phyloP scores from a whole-genome alignment of 2,797 vertebrate species.

The Peromyscus nudipes region DNA sequence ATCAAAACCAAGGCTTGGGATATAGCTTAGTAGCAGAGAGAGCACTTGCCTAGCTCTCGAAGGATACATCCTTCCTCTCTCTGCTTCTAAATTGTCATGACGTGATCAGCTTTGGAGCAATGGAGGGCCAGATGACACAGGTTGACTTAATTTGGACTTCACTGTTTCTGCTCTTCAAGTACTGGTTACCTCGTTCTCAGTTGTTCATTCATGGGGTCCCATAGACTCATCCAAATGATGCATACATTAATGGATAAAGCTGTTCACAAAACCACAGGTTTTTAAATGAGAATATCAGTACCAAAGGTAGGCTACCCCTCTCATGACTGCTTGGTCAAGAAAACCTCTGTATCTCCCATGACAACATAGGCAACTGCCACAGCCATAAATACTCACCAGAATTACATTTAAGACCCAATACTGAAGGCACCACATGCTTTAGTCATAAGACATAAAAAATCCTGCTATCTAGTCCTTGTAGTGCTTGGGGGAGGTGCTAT shows the following conservation, averaged over 20 bases:
- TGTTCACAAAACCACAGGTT: not conserved
- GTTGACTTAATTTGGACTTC: not conserved
- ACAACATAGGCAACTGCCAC: not conserved
- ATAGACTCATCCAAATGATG: not conserved
- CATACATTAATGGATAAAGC: not conserved
- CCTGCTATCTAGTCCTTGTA: not conserved
- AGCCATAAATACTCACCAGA: not conserved
- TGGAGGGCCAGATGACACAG: not conserved
- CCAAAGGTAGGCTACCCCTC: not conserved
- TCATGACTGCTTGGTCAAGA: not conserved
- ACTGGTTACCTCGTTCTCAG: not conserved
- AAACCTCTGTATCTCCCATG: not conserved
- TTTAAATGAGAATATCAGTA: not conserved
- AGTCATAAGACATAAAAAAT: not conserved
- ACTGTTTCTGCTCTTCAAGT: not conserved
- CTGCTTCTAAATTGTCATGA: not conserved
- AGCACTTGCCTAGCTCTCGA: not conserved
- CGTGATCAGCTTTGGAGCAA: not conserved
- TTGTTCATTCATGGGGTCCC: not conserved
- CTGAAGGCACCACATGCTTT: not conserved
- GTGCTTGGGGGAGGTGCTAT: not conserved
- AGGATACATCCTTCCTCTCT: not conserved
- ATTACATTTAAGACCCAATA: not conserved
- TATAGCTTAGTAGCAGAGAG: not conserved
- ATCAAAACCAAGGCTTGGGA: not conserved